Evolutionary conservation across 2,113 vertebrate genomes (phyloP).

Genomic region (Hylia prasina): DNA sequence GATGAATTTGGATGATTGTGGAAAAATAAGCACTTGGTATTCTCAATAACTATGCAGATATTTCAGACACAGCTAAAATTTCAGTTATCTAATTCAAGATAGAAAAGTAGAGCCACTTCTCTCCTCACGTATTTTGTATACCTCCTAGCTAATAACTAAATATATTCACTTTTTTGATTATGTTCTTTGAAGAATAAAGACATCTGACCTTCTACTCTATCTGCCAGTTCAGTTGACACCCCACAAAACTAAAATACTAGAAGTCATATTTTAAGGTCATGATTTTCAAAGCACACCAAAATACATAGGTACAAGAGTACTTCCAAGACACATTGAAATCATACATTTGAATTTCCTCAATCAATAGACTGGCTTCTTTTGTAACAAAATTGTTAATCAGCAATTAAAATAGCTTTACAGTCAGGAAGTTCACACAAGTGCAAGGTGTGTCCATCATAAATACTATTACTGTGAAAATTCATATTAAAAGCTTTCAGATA

Average conservation of each 20-base stretch:
- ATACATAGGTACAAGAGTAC: not conserved
- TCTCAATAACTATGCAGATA: not conserved
- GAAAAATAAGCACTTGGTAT: not conserved
- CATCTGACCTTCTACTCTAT: conserved; percentile 33
- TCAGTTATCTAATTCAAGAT: not conserved
- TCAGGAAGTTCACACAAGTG: not conserved
- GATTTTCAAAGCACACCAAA: conserved; percentile 45
- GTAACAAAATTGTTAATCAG: not conserved
- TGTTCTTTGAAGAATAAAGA: conserved; percentile 68
- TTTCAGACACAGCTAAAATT: not conserved
- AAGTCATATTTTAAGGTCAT: conserved; percentile 46
- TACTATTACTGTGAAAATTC: not conserved
- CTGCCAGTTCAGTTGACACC: conserved; percentile 48
- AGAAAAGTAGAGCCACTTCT: not conserved
- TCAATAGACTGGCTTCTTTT: not conserved
- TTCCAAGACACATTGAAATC: conserved; percentile 4
- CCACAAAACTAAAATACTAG: conserved; percentile 59
- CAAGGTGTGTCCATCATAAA: not conserved
- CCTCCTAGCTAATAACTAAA: conserved; percentile 59
- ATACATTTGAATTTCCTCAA: not conserved
- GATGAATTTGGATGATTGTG: not conserved
- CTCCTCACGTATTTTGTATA: conserved; percentile 51
- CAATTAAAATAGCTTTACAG: not conserved
- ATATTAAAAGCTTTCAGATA: not conserved
- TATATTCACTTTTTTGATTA: conserved; percentile 55